A percentile compares a stretch with the other conserved stretches of the same genome.
Evolutionary conservation across 2,888 invertebrate genomes (phyloP).

Genomic region (Platycheirus rosarum): DNA sequence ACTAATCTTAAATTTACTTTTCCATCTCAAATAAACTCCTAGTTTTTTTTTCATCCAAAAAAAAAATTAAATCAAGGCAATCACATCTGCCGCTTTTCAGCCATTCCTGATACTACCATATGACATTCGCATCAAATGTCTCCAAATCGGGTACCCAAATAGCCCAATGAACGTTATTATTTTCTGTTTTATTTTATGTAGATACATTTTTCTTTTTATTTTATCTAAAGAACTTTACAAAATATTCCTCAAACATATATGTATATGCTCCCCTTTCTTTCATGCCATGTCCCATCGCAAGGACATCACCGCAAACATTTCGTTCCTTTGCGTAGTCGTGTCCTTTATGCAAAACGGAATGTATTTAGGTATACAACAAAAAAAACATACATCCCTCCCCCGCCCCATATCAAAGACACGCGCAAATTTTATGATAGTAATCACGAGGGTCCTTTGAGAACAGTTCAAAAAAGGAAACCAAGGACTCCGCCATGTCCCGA

Average conservation of each 20-base stretch:
- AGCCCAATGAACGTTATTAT: slow-evolving; percentile 61
- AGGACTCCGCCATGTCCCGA: not conserved
- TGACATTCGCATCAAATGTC: slow-evolving; percentile 28
- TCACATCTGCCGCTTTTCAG: slow-evolving; percentile 1
- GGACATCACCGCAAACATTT: slow-evolving; percentile 18
- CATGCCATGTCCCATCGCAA: slow-evolving; percentile 10
- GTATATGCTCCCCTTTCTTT: not conserved
- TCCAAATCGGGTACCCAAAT: slow-evolving; percentile 47
- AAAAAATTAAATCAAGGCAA: slow-evolving; percentile 27
- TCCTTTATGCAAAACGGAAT: slow-evolving; percentile 27
- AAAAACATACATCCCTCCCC: too few relatives aligned
- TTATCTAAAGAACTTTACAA: not conserved
- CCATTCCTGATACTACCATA: slow-evolving; percentile 16
- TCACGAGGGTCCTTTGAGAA: slow-evolving; percentile 26
- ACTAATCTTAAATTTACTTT: too few relatives aligned
- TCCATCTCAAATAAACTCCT: too few relatives aligned
- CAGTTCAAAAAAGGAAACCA: slow-evolving; percentile 8
- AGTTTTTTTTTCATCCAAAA: too few relatives aligned
- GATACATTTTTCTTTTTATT: not conserved
- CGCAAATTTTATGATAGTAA: slow-evolving; percentile 37
- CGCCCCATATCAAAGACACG: slow-evolving; percentile 28
- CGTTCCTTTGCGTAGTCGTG: slow-evolving; percentile 16
- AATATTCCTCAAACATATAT: not conserved
- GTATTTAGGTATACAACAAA: too few relatives aligned
- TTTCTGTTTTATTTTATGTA: slow-evolving; percentile 47